Base-by-base conservation (phyloP, 2,113 vertebrate genomes). In the Alosa alosa region DNA sequence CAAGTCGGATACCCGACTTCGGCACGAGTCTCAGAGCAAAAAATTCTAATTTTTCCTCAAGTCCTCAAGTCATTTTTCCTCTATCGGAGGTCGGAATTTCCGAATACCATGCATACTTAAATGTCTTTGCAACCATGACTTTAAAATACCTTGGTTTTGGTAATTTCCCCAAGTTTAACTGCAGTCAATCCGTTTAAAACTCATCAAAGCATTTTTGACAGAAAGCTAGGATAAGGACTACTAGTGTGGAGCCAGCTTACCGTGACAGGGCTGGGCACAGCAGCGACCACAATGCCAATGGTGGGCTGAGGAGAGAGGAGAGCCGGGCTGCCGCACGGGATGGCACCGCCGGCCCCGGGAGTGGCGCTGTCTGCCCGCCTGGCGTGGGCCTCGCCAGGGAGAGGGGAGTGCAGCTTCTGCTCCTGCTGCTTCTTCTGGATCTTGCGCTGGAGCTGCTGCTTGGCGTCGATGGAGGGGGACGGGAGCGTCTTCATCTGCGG, bases 401-500 rank as follows among this genome's bases (percentile, higher is more conserved):
- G 91, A 84, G 98, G 98, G 72, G 97, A 99, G 31, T 97, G 96
- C 46, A 99, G 92, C 91, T 99, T 99, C 93, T 99, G 97, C 89
- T 99, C 98, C 83, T 99, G 98, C 89, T 99, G 98, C 91, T 98
- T 99, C 93, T 97, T 98, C 93, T 99, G 98, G 90, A 99, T 99
- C 93, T 99, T 99, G 78, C 97, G 96, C 91, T 99, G 98, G 87
- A 99, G 96, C 88, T 99, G 98, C 93, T 99, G 98, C 92, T 99
- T 99, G 84, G 98, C 98, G 88, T 99, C 98, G 13, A 99, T 91
- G 45, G 95, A 94, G 18, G 97, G 97, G 10, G 97, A 98, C 9
- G 96, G 94, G 93, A 99, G 91, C 52, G 96, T 97, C 88, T 97
- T 96, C 85, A 95, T 94, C 90, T 99, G 98, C 0, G 97, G 97